Base-by-base conservation (phyloP, 2,888 invertebrate species). In the Hirtodrosophila cameraria region DNA sequence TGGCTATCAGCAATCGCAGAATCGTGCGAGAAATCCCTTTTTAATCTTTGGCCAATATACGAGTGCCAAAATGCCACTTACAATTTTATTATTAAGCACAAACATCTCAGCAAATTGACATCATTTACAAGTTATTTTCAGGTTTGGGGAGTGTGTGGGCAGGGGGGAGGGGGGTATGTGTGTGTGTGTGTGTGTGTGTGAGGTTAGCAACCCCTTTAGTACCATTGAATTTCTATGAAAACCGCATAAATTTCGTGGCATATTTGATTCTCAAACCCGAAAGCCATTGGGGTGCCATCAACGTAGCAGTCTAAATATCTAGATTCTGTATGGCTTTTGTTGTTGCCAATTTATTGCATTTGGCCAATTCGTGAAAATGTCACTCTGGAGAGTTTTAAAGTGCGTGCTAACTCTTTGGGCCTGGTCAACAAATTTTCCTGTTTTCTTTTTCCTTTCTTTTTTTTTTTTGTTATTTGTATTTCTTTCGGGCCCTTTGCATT, bases 361-460 rank as follows among this genome's bases (percentile, higher is more conserved):
- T 85, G 80, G 85, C 88, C 88, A 89, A 89, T 89, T 89, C 85
- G 73, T 67, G 78, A 80, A n/a, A 89, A 89, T 89, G 88, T 87
- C 88, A 89, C 89, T 89, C 89, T 82, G 71, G 89, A 89, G 89
- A 88, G 76, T 87, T 87, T 85, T 77, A 79, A 86, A 80, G 74
- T 75, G 54, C 53, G 43, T 30, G 1, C 25, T 30, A 15, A 36
- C 23, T 20, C 39, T 46, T 48, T 23, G 28, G 28, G 38, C 39
- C 59, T 58, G 78, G 75, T 75, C 75, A 78, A 66, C 49, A 27
- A 38, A 49, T 46, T 42, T 23, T 39, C 16, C 46, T 23, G 8
- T 23, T 23, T 7, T 23, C 6, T 53, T 57, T 69, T 33, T 42
- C 15, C 11, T 9, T 13, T 42, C 15, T 39, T 54, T 53, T 46